Evolutionary conservation across 1,140 invertebrate genomes (phyloP).

Genomic region (Brachionus calyciflorus): DNA sequence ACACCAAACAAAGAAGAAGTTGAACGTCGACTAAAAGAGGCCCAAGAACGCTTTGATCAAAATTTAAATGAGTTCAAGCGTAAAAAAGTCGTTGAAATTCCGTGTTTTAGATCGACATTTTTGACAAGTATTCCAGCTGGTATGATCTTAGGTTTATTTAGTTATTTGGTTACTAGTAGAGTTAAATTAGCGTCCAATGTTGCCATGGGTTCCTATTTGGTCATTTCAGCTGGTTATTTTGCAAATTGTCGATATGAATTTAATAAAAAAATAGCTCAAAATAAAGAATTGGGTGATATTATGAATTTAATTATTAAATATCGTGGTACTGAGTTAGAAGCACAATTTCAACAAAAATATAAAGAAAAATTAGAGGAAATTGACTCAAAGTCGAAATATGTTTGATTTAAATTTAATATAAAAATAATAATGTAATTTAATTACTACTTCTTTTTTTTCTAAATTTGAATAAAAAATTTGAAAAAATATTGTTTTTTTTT

Average conservation of each 20-base stretch:
- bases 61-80: conserved; percentile 28
- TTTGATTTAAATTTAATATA: no score
- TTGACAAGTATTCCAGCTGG: conserved; percentile 37
- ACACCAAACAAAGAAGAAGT: not conserved
- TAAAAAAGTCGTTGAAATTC: conserved; percentile 19
- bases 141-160: conserved; percentile 5
- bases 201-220: conserved; percentile 23
- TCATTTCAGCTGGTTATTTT: conserved; percentile 33
- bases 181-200: conserved; percentile 4
- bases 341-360: conserved; percentile 42
- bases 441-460: no score
- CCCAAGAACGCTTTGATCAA: conserved; percentile 30
- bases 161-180: conserved; percentile 15
- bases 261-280: conserved; percentile 21
- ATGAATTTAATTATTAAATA: conserved; percentile 46
- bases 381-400: conserved; percentile 42
- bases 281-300: conserved; percentile 42
- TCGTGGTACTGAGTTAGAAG: conserved; percentile 38
- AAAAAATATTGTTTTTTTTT: no score
- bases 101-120: conserved; percentile 46
- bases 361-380: conserved; percentile 44
- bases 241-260: conserved; percentile 21
- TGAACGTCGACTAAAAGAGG: not conserved
- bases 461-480: no score
- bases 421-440: no score